Evolutionary conservation across 2,888 invertebrate genomes (phyloP), one percentile per base, ranked within the genome.

Genomic region (Sminthurides aquaticus): DNA sequence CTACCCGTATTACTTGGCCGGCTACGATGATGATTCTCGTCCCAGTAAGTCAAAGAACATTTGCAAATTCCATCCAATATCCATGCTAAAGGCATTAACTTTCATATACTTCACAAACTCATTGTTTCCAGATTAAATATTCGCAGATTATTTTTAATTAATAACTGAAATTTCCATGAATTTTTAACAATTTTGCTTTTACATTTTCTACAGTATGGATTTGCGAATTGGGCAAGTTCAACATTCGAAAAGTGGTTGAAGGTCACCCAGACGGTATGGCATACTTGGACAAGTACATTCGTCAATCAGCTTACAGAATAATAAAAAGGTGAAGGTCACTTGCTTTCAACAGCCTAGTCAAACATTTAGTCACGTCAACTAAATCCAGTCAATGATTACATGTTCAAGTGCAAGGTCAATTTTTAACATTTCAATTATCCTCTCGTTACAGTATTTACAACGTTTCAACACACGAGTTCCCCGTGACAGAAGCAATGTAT

Each of bases 121-220:
- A n/a, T n/a, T n/a, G n/a, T n/a, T n/a, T n/a, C n/a, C n/a, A n/a
- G n/a, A n/a, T n/a, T n/a, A n/a, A n/a, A n/a, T 34, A 34, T 15
- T 5, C 43, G 43, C 43, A 34, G 43, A n/a, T n/a, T n/a, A n/a
- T 34, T 34, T 34, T 15, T 15, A 34, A 34, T 34, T 15, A 34
- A 34, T 5, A 34, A 34, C 43, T 34, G 15, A 15, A 34, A 34
- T 11, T 15, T 34, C 5, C 5, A 34, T 11, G 43, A 5, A 34
- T 34, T 5, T 34, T 34, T 34, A 34, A 15, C 43, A 34, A 34
- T 34, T 5, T 11, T 52, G 54, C n/a, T 52, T 57, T 15, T 26
- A 57, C 15, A 28, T 27, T 52, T 52, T 52, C n/a, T 52, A 5
- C 24, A 58, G 58, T 58, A 22, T 58, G 58, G 58, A 34, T 58